These are phyloP conservation scores for Pelecanus crispus DNA, from an alignment of 2,113 vertebrate species.

Conservation along the genomic window DNA sequence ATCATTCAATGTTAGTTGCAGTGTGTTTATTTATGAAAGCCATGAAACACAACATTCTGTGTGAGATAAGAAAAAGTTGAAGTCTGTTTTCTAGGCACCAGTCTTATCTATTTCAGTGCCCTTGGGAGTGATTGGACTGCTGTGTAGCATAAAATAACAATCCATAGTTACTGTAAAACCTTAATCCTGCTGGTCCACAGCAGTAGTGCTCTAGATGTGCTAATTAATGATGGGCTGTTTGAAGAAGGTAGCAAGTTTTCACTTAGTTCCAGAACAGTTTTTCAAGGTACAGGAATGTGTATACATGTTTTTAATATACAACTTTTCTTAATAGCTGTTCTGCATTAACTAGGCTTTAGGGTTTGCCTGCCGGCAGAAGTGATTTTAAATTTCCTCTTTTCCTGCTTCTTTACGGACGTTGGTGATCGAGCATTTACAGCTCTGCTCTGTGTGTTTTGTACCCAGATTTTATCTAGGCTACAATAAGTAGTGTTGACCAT, in stretches of 20 bases:
- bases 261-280: not conserved
- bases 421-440: not conserved
- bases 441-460: not conserved
- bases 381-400: not conserved
- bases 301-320: not conserved
- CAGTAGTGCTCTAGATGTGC: not conserved
- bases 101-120: not conserved
- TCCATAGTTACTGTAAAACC: not conserved
- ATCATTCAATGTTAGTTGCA: not conserved
- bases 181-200: not conserved
- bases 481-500: fast-evolving
- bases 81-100: not conserved
- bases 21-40: not conserved
- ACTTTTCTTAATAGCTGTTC: not conserved
- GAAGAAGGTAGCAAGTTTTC: not conserved
- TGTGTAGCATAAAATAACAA: not conserved
- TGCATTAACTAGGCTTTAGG: not conserved
- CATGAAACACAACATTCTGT: not conserved
- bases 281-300: not conserved
- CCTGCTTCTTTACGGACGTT: not conserved
- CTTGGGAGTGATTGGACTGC: conserved; percentile 40
- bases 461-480: not conserved
- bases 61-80: not conserved
- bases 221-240: not conserved
- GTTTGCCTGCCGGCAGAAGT: not conserved